A percentile compares a stretch with the other conserved stretches of the same genome.
Conservation (phyloP, 2,113 vertebrate genomes). For the Ursus arctos region DNA sequence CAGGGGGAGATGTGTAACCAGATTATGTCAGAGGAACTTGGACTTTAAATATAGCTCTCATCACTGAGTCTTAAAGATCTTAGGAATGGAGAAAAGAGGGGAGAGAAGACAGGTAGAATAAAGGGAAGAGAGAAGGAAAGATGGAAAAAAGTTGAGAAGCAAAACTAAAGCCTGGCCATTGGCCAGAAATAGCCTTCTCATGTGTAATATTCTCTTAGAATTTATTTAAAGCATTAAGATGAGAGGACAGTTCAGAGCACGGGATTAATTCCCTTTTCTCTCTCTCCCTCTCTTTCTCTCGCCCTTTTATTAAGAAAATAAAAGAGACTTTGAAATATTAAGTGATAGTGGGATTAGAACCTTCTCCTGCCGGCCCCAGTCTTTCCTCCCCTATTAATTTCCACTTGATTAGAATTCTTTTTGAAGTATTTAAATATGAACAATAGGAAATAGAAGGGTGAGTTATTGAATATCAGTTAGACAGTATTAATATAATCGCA, state of each 20-base stretch:
- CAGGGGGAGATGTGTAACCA: background rate
- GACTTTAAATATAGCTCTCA: background rate
- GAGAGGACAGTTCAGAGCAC: slow-evolving; percentile 98
- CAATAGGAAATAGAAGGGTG: slow-evolving; percentile 98
- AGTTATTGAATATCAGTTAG: slow-evolving; percentile 99
- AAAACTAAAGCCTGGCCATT: slow-evolving; percentile 90
- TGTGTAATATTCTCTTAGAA: slow-evolving; percentile 94
- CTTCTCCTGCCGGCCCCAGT: slow-evolving; percentile 97
- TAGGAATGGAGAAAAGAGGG: background rate
- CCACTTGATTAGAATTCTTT: slow-evolving; percentile 99
- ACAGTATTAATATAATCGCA: slow-evolving; percentile 98
- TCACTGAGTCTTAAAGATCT: background rate
- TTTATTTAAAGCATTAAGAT: slow-evolving; percentile 97
- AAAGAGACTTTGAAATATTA: slow-evolving; percentile 99
- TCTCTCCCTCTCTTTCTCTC: slow-evolving; percentile 84
- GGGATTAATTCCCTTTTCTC: slow-evolving; percentile 98
- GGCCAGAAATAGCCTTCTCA: slow-evolving; percentile 91
- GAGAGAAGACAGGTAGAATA: slow-evolving; percentile 40
- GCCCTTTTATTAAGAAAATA: slow-evolving; percentile 97
- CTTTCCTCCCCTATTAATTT: slow-evolving; percentile 99
- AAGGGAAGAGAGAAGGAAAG: slow-evolving; percentile 5
- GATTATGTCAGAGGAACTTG: background rate
- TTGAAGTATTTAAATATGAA: slow-evolving; percentile 99
- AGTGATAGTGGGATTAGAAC: slow-evolving; percentile 99
- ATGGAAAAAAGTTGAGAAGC: slow-evolving; percentile 82